Percentiles rank a stretch among this genome's conserved stretches.
These are phyloP conservation scores for Ptychodera flava DNA, from an alignment of 35 echinoderm and acorn worm genomes.

Conservation along the genomic window DNA sequence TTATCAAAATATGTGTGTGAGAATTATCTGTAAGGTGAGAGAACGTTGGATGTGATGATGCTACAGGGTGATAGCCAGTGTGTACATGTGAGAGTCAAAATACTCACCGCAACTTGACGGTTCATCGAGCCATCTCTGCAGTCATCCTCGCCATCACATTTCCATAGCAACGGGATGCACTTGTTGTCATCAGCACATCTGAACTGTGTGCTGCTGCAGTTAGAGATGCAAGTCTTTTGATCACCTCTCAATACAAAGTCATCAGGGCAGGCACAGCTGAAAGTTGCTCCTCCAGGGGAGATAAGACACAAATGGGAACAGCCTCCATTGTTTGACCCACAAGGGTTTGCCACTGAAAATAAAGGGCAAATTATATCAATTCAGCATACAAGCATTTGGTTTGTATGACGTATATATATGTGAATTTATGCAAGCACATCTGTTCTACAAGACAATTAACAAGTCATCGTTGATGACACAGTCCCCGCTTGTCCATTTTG, in stretches of 20 bases:
- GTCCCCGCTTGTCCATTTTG: no score
- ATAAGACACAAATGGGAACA: constrained; percentile 85
- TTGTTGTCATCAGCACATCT: constrained; percentile 46
- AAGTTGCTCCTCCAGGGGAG: constrained; percentile 11
- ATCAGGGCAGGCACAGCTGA: constrained; percentile 51
- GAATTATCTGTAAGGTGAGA: no score
- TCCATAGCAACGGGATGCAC: constrained; percentile 47
- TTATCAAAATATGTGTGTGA: no score
- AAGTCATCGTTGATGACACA: no score
- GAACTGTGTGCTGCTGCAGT: constrained; percentile 46
- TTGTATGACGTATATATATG: no score
- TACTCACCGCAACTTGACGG: constrained; percentile 11
- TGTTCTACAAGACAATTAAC: no score
- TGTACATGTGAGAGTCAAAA: no score
- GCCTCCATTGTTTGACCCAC: constrained; percentile 82
- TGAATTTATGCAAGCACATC: no score
- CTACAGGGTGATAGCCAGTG: no score
- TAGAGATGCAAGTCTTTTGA: constrained; percentile 18
- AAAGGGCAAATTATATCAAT: no score
- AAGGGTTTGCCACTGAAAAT: constrained; percentile 63
- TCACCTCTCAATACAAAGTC: constrained; percentile 24
- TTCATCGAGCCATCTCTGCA: constrained; percentile 81
- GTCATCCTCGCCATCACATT: constrained; percentile 68
- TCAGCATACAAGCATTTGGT: no score
- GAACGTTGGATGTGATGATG: no score